Conservation (phyloP, 2,888 invertebrate genomes). For the Pollenia labialis region DNA sequence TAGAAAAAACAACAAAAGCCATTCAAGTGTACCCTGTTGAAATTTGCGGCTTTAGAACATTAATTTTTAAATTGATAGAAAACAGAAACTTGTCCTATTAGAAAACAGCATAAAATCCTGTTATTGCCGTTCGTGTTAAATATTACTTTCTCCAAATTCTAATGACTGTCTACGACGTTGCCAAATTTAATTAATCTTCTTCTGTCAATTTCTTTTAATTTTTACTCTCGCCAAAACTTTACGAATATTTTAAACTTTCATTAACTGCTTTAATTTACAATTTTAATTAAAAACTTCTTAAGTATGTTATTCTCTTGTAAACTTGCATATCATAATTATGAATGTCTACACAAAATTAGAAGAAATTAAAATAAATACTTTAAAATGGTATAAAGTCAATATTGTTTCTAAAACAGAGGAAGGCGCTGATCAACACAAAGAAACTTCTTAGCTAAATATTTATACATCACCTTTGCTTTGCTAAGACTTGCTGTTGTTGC, state of each 20-base stretch:
- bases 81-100: no score
- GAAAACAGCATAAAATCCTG: no score
- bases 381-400: slow-evolving; percentile 18
- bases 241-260: background rate
- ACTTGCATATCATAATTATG: background rate
- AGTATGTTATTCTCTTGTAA: background rate
- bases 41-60: no score
- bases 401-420: slow-evolving; percentile 17
- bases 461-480: slow-evolving; percentile 30
- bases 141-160: no score
- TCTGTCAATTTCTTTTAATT: no score
- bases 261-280: background rate
- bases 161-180: no score
- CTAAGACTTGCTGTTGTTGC: background rate
- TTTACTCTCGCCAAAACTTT: no score
- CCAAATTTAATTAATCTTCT: no score
- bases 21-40: no score
- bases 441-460: slow-evolving; percentile 50
- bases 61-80: no score
- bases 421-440: background rate
- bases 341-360: slow-evolving; percentile 1
- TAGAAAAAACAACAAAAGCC: no score
- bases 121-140: no score
- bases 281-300: background rate
- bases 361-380: slow-evolving; percentile 29